Evolutionary conservation across 2,888 invertebrate species (phyloP), one percentile per base, ranked within the genome.

Genomic region (Drosophila colorata): DNA sequence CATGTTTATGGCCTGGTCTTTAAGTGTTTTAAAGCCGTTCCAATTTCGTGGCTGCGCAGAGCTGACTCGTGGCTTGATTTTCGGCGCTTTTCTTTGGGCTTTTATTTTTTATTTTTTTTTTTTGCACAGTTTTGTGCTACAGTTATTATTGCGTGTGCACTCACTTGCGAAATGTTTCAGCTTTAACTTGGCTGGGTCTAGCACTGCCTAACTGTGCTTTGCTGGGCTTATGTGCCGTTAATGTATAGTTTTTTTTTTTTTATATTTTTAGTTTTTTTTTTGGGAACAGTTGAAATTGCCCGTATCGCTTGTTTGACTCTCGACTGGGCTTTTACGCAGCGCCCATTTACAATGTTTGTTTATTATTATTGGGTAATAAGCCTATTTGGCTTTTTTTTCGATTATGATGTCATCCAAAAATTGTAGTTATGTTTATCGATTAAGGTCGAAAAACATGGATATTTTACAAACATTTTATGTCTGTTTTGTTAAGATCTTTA

Each of bases 81-180:
- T 69, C 35, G 70, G 57, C 55, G 18, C 25, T 47, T 57, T 47
- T 37, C 20, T 14, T 9, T 28, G 40, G 33, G 11, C 18, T 18
- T 6, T 44, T 40, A 11, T 35, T 59, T 51, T 37, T 28, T 25
- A 16, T 35, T 14, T 33, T 52, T 49, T 20, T 28, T 25, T 69
- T 71, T 78, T 52, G 74, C 69, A 63, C 58, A 53, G 59, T 55
- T 66, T 74, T 75, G 76, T 70, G 76, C 80, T 86, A 88, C 87
- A 74, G 86, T 84, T 86, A 74, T 68, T 83, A 60, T 78, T 80
- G 71, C 69, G 72, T 74, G 65, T 70, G 63, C 63, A 58, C 53
- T 68, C 68, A 48, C 72, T 81, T 80, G 80, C 85, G 70, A 82
- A 87, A 81, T 69, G 57, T 61, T 73, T 28, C 63, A 57, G 44